Conservation (phyloP, 2,113 vertebrate genomes). For the Chlamydotis undulata region DNA sequence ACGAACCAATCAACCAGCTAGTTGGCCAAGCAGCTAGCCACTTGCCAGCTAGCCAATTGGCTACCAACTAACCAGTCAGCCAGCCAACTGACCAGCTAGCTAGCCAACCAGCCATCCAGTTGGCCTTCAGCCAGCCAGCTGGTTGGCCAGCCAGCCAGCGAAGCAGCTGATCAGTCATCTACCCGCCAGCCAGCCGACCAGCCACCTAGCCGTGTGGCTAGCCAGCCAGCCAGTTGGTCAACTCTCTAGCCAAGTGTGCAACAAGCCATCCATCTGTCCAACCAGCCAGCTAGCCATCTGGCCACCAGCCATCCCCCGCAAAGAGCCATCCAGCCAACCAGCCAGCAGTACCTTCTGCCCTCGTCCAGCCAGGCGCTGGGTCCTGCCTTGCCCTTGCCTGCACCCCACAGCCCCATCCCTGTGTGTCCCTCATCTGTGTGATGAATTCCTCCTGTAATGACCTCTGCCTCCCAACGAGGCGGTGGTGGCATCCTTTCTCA, state of each 20-base stretch:
- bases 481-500: background rate
- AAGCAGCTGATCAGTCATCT: background rate
- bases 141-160: background rate
- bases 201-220: accelerated
- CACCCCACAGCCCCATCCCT: background rate
- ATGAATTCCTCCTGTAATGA: background rate
- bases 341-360: background rate
- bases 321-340: background rate
- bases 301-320: background rate
- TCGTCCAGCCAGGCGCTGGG: accelerated
- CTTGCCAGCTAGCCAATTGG: background rate
- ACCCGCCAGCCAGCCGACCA: background rate
- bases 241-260: background rate
- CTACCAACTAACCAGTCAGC: background rate
- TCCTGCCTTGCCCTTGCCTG: background rate
- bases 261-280: background rate
- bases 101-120: background rate
- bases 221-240: background rate
- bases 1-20: background rate
- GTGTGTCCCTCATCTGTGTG: background rate
- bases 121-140: background rate
- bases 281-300: background rate
- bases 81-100: background rate
- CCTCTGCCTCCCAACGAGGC: background rate
- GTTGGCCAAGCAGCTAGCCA: background rate